Evolutionary conservation across 2,888 invertebrate genomes (phyloP), one percentile per base, ranked within the genome.

Genomic region (Torymus auratus): DNA sequence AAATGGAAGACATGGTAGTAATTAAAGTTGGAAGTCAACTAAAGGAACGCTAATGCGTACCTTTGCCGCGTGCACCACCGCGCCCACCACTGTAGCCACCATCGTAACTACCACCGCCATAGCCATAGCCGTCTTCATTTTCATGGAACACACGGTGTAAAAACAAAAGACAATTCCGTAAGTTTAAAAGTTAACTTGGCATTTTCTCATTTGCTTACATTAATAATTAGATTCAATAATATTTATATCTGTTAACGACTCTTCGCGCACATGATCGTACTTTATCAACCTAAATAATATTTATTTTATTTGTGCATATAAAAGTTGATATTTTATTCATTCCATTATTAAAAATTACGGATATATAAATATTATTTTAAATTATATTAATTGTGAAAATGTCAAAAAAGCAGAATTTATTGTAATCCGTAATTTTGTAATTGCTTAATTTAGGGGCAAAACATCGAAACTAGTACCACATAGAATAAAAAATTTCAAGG

Each of bases 71-170:
- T 93, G 95, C 94, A 93, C 96, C 95, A 93, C 95, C 94, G 93
- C 96, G 95, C 92, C 95, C 96, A 93, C 95, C 95, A 92, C 93
- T 93, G 92, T 96, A 96, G 93, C 96, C 96, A 94, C 96, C 95
- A 92, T 96, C 95, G 94, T 95, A 96, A 93, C 95, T 95, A 94
- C 95, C 95, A 94, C 95, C 94, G 94, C 95, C 95, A 93, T 96
- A 96, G 94, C 96, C 96, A 93, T 93, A 93, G 92, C 93, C 92
- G 92, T 94, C 93, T 93, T 92, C 91, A 89, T 90, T 90, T 86
- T 89, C 90, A 91, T 88, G 91, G 90, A 89, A 88, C 89, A 89
- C 88, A 88, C 89, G 88, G 87, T 88, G 88, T 85, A 88, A 89
- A 87, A 89, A 89, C 86, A 78, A 83, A 74, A 80, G 77, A 75